A percentile compares a stretch with the other conserved stretches of the same genome.
Evolutionary conservation across 2,888 invertebrate genomes (phyloP).

Genomic region (Coleophora deauratella): DNA sequence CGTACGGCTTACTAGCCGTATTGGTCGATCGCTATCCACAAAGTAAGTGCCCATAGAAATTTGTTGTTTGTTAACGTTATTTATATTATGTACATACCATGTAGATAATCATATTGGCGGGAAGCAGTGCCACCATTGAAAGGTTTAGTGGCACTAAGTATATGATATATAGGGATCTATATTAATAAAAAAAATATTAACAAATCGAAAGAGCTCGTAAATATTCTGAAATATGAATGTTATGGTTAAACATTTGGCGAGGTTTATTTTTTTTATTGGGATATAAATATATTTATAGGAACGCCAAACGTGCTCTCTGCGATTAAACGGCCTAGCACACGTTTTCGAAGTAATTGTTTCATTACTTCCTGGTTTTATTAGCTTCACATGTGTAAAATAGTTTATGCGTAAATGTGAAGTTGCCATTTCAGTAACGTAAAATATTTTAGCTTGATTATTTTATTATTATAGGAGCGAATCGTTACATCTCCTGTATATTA

Average conservation of each 20-base stretch:
- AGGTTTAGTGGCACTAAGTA: conserved; percentile 6
- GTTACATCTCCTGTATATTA: conserved; percentile 31
- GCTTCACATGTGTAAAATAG: conserved; percentile 25
- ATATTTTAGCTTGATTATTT: conserved; percentile 13
- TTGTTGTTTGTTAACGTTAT: conserved; percentile 9
- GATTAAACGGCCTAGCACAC: conserved; percentile 19
- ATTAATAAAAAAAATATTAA: background rate
- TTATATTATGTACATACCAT: conserved; percentile 21
- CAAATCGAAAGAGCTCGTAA: conserved; percentile 7
- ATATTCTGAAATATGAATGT: conserved; percentile 7
- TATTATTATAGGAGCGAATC: conserved; percentile 30
- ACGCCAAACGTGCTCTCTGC: conserved; percentile 8
- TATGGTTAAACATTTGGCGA: conserved; percentile 10
- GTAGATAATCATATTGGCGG: conserved; percentile 22
- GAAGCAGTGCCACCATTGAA: conserved; percentile 10
- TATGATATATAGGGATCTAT: background rate
- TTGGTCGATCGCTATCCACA: conserved; percentile 2
- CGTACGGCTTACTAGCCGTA: conserved; percentile 5
- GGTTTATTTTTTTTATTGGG: conserved; percentile 16
- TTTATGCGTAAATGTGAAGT: conserved; percentile 32
- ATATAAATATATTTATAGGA: conserved; percentile 5
- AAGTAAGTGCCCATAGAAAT: conserved; percentile 2
- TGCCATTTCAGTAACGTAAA: conserved; percentile 43
- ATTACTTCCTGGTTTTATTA: conserved; percentile 16
- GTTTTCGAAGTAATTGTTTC: conserved; percentile 16